Conservation (phyloP, 2,888 invertebrate species). For the Biston stratarius region DNA sequence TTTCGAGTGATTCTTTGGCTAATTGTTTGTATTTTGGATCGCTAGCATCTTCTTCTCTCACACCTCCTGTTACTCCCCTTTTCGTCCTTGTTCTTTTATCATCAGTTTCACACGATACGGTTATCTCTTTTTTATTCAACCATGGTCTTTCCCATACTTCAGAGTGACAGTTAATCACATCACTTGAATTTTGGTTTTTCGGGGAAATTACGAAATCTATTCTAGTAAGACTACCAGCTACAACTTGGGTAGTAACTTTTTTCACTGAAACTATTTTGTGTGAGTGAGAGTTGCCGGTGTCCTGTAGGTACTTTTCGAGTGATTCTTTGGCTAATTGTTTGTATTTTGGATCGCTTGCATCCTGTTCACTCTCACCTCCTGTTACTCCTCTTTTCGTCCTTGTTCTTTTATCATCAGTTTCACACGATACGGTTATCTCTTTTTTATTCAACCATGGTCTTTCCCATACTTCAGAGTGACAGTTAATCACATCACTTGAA, state of each 20-base stretch:
- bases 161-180: too few relatives aligned
- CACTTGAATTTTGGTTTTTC: background rate
- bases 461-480: too few relatives aligned
- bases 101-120: slow-evolving; percentile 48
- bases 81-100: slow-evolving; percentile 35
- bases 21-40: slow-evolving; percentile 47
- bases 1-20: slow-evolving; percentile 51
- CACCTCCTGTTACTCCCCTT: slow-evolving; percentile 37
- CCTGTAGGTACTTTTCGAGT: slow-evolving; percentile 46
- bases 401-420: too few relatives aligned
- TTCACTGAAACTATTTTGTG: slow-evolving; percentile 41
- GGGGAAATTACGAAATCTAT: slow-evolving; percentile 43
- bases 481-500: too few relatives aligned
- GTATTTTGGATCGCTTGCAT: slow-evolving; percentile 50
- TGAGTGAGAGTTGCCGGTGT: slow-evolving; percentile 28
- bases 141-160: slow-evolving; percentile 18
- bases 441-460: too few relatives aligned
- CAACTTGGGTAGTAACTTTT: slow-evolving; percentile 49
- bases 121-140: slow-evolving; percentile 47
- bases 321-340: slow-evolving; percentile 50
- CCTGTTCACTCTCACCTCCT: slow-evolving; percentile 41
- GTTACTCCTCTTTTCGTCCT: background rate
- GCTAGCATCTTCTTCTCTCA: slow-evolving; percentile 41
- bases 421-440: too few relatives aligned
- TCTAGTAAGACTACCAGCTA: slow-evolving; percentile 46